Evolutionary conservation across 2,113 vertebrate genomes (phyloP), one percentile per base, ranked within the genome.

Genomic region (Aspidoscelis tigris): DNA sequence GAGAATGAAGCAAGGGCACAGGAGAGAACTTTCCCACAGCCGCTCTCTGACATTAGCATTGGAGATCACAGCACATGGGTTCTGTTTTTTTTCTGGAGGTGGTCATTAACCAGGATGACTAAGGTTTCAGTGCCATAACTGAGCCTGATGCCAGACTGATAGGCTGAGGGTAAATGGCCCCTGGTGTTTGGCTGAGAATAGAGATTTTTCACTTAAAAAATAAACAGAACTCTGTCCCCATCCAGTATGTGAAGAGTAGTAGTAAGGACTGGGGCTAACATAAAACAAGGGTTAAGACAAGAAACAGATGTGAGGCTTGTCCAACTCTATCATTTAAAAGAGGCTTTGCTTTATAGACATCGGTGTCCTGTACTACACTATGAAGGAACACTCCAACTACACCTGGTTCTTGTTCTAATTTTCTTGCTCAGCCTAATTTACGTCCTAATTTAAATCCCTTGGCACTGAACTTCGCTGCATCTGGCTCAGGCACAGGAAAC

Each of bases 371-470:
- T 22, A 2, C 75, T 7, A 22, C 3, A 8, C 77, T 68, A 66
- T 33, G 43, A 66, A 43, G 58, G 78, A 78, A 82, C 3, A 22
- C 69, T 78, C 33, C 70, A 61, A 73, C 69, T 78, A 68, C 76
- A 73, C 80, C 75, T 79, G 80, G 43, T 83, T 66, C 81, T 83
- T 74, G 58, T 82, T 83, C 81, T 61, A 44, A 83, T 73, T 87
- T 78, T 79, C 76, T 74, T 79, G 81, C 76, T 82, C 76, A 73
- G 58, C 33, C 43, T 83, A 72, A 82, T 82, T 78, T 82, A 82
- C 73, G 79, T 79, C 83, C 83, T 85, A 78, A 86, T 73, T 82
- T 68, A 83, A 66, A 53, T 87, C 85, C 80, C 69, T n/a, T 55
- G 61, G 61, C 70, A 73, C 76, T 33, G 11, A 82, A 73, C 61